Conservation (phyloP, 35 echinoderm and acorn worm genomes). For the Apostichopus japonicus region DNA sequence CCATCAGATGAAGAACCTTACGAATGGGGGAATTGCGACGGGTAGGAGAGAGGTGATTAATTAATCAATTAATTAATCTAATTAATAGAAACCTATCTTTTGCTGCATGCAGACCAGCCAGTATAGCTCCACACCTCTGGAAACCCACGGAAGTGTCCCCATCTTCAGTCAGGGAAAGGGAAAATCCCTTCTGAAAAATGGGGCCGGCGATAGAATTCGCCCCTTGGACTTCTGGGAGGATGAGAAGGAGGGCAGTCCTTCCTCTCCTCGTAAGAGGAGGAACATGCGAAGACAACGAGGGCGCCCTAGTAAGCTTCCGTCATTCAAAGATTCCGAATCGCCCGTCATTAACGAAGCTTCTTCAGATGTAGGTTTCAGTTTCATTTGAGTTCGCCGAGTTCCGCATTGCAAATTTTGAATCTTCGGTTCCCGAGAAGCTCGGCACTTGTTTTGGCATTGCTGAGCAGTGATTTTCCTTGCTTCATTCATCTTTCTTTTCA, state of each 20-base stretch:
- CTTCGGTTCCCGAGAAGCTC: too few relatives aligned
- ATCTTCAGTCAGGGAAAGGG: slow-evolving; percentile 37
- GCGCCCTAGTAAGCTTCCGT: slow-evolving; percentile 8
- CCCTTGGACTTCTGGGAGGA: slow-evolving; percentile 42
- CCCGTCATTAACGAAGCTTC: neutral
- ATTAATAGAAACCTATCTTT: neutral
- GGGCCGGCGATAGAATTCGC: slow-evolving; percentile 23
- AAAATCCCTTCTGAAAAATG: slow-evolving; percentile 9
- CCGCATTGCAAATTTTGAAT: too few relatives aligned
- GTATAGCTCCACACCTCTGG: slow-evolving; percentile 25
- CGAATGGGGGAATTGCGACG: too few relatives aligned
- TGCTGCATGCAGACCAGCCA: slow-evolving; percentile 15
- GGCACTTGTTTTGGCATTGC: too few relatives aligned
- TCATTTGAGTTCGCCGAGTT: too few relatives aligned
- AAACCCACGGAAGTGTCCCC: neutral
- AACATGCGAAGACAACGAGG: neutral
- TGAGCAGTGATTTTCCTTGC: too few relatives aligned
- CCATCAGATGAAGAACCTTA: too few relatives aligned
- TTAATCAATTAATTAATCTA: neutral
- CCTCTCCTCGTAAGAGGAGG: neutral
- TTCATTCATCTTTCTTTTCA: too few relatives aligned
- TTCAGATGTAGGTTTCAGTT: slow-evolving; percentile 15
- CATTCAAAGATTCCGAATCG: neutral
- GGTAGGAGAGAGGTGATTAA: too few relatives aligned
- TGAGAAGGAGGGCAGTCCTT: neutral